Evolutionary conservation across 1,140 invertebrate genomes (phyloP), one percentile per base, ranked within the genome.

Genomic region (Trachymyrmex cornetzi): DNA sequence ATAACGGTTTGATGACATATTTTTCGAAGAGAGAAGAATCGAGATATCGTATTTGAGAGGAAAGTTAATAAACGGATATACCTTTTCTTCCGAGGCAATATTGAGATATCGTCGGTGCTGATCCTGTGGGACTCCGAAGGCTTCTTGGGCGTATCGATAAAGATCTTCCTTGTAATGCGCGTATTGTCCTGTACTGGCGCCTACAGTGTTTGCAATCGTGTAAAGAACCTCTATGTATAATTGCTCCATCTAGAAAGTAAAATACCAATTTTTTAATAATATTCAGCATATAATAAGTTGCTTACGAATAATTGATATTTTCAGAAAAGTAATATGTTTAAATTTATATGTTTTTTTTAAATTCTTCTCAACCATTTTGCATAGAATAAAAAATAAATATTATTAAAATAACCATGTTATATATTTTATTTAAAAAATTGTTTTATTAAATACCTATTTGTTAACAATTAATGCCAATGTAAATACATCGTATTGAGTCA

Each of bases 171-270:
- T 98, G 93, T 98, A 98, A 85, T 97, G 96, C 9, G 96, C 96
- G 92, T 97, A 97, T 89, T 96, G 95, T 74, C 96, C 95, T 3
- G 95, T 96, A 61, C 95, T 96, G 1, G 96, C 96, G 3, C 98
- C 97, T 64, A 98, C 98, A 92, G 99, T 98, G 94, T 99, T 99
- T 57, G 98, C 97, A 84, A 99, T 98, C 72, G 99, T 99, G 95
- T 99, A 99, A 86, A 99, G 95, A 59, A 99, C 98, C 95, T 99
- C 99, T 79, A 99, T 97, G 92, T 99, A 99, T 22, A 99, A 95
- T 93, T 98, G 97, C 91, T 99, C 98, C 93, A 97, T 96, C 96
- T 96, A 92, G 34, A 94, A 94, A 64, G 86, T 72, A 11, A 57
- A 3, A 24, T 55, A 1, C 0, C 19, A 50, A 50, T 79, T n/a